phyloP scores from a whole-genome alignment of 2,888 invertebrate genomes.

The Lasioglossum oenotherae region DNA sequence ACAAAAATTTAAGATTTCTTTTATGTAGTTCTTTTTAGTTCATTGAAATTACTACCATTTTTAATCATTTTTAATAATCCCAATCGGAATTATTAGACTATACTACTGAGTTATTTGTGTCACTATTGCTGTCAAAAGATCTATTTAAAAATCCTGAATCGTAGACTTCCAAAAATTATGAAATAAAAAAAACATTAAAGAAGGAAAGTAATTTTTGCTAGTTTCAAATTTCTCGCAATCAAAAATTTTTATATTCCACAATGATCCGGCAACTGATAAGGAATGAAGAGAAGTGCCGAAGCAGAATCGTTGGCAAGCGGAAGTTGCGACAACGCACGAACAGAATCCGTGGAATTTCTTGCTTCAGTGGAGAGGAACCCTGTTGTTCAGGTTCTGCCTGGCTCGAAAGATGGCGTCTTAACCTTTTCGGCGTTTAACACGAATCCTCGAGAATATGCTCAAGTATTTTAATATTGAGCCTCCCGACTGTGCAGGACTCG shows the following conservation, averaged over 20 bases:
- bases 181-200: neutral
- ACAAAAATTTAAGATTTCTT: neutral
- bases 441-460: slow-evolving; percentile 70
- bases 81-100: neutral
- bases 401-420: slow-evolving; percentile 60
- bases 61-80: neutral
- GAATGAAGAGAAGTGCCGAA: slow-evolving; percentile 50
- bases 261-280: slow-evolving; percentile 13
- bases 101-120: neutral
- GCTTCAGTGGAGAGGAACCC: slow-evolving; percentile 49
- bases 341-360: slow-evolving; percentile 68
- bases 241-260: neutral
- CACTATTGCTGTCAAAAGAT: neutral
- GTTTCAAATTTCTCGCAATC: neutral
- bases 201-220: neutral
- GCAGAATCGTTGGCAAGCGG: slow-evolving; percentile 28
- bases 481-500: slow-evolving; percentile 63
- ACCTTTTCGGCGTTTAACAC: slow-evolving; percentile 67
- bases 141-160: neutral
- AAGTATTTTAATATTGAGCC: slow-evolving; percentile 82
- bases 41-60: no score
- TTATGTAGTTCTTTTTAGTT: neutral
- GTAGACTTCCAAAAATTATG: neutral
- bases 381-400: slow-evolving; percentile 32
- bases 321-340: slow-evolving; percentile 60